Conservation (phyloP, 2,113 vertebrate species). For the Tetrao urogallus region DNA sequence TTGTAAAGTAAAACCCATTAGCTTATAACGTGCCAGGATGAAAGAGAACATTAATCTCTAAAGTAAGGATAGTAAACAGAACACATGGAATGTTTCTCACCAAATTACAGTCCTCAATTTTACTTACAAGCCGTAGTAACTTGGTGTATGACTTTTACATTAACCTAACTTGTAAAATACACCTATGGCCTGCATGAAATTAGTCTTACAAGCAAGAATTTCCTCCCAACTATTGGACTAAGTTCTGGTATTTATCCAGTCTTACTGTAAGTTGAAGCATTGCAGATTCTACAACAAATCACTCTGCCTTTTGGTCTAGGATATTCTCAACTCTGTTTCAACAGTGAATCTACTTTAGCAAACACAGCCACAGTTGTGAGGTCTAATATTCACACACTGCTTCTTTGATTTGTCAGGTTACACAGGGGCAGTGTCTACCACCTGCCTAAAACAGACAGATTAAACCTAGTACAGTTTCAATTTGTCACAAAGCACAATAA, state of each 20-base stretch:
- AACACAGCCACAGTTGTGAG: neutral
- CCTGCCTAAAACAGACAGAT: neutral
- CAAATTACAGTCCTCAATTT: neutral
- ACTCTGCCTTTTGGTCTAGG: neutral
- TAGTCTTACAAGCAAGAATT: neutral
- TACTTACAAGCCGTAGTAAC: neutral
- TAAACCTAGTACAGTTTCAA: neutral
- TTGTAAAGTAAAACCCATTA: constrained; percentile 62
- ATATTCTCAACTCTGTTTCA: neutral
- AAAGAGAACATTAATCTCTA: neutral
- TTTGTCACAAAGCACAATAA: neutral
- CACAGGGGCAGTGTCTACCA: neutral
- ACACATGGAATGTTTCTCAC: neutral
- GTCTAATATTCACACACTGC: neutral
- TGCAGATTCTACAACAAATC: neutral
- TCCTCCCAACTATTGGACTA: neutral
- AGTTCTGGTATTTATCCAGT: neutral
- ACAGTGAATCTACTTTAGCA: neutral
- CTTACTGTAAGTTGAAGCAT: neutral
- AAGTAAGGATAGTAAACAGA: constrained; percentile 7
- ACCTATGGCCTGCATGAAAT: neutral
- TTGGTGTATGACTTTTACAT: neutral
- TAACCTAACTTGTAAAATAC: neutral
- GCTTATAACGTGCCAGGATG: constrained; percentile 24
- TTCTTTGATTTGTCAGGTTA: neutral